Evolutionary conservation across 2,888 invertebrate species (phyloP), one percentile per base, ranked within the genome.

Genomic region (Drosophila monieri): DNA sequence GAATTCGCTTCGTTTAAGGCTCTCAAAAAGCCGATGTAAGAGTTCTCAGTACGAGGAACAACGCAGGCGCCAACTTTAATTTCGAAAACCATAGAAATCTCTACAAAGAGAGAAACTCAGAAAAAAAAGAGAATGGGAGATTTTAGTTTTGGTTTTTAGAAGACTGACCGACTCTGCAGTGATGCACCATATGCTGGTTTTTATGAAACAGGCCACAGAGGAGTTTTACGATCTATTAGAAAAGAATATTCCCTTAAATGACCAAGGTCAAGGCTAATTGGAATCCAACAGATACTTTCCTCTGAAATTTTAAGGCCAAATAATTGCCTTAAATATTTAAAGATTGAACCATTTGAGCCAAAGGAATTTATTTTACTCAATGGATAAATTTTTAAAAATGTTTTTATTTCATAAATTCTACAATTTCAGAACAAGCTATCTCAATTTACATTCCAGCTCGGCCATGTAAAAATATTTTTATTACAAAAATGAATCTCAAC

Each of bases 391-490:
- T 15, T 23, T 3, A 46, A 21, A 30, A 37, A 30, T 30, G 12
- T 18, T 39, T 49, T 25, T 3, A 5, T 23, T 65, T 14, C 41
- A 41, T 25, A 10, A 39, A 39, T 30, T 61, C n/a, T 23, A 15
- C 18, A 30, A 43, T 62, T 41, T 25, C 10, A 32, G 25, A 14
- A 49, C 18, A 12, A 6, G 15, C 12, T 8, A 35, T 21, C 18
- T 27, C 27, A 44, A 27, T 47, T 25, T 70, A 6, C 71, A 47
- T 57, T 52, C 27, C 35, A 43, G 41, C 14, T 54, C 32, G 18
- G 9, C 30, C 39, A 71, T 71, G 54, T 41, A 9, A 6, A 68
- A 60, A 60, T 71, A 46, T 69, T 69, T 69, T 54, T 32, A 69
- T 51, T 46, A 51, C 53, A 54, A 71, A 51, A 54, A 69, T 68